Evolutionary conservation across 2,888 invertebrate genomes (phyloP).

Genomic region (Eupithecia inturbata): DNA sequence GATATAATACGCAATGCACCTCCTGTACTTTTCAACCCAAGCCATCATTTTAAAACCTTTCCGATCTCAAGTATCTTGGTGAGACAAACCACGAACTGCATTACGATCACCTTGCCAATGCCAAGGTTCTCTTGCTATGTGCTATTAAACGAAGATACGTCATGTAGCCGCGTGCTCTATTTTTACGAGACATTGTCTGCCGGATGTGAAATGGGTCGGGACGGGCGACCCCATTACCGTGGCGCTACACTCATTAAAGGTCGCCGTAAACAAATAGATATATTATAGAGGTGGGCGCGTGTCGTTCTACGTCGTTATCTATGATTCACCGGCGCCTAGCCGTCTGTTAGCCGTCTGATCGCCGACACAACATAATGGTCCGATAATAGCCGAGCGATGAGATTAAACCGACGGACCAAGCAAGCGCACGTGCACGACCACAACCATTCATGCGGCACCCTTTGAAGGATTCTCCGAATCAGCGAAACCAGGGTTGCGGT

Average conservation of each 20-base stretch:
- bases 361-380: slow-evolving; percentile 72
- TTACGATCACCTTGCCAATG: background rate
- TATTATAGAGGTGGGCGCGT: slow-evolving; percentile 74
- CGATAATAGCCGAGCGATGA: slow-evolving; percentile 75
- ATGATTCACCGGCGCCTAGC: slow-evolving; percentile 82
- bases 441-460: slow-evolving; percentile 39
- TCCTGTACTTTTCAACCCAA: background rate
- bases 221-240: slow-evolving; percentile 66
- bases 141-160: slow-evolving; percentile 24
- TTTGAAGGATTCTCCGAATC: slow-evolving; percentile 32
- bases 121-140: slow-evolving; percentile 15
- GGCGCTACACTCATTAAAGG: slow-evolving; percentile 74
- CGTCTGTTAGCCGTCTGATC: slow-evolving; percentile 78
- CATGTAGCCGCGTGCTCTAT: slow-evolving; percentile 52
- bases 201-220: slow-evolving; percentile 56
- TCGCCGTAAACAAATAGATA: slow-evolving; percentile 77
- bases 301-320: slow-evolving; percentile 74
- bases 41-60: background rate
- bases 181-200: slow-evolving; percentile 60
- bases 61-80: background rate
- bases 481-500: slow-evolving; percentile 19
- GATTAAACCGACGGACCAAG: slow-evolving; percentile 71
- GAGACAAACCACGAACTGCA: background rate
- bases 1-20: background rate
- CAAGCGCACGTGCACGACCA: slow-evolving; percentile 55